Evolutionary conservation across 1,140 invertebrate genomes (phyloP).

Genomic region (Drosophila pseudoobscura): DNA sequence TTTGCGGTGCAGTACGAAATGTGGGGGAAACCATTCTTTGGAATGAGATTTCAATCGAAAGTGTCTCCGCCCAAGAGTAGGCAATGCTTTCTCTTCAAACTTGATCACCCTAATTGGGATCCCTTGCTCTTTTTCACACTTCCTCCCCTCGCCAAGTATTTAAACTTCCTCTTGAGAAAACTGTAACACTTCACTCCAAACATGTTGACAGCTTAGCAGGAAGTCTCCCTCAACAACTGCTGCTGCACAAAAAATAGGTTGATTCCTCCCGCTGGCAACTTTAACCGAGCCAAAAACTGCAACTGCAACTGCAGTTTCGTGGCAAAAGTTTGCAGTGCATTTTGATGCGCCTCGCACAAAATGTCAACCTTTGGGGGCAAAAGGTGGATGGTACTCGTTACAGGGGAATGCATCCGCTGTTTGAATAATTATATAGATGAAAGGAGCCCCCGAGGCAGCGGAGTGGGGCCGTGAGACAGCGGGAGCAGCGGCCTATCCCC

Average conservation of each 20-base stretch:
- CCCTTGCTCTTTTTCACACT: background rate
- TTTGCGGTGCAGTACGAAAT: constrained; percentile 5
- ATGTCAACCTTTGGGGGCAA: constrained; percentile 7
- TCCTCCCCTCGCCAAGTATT: constrained; percentile 37
- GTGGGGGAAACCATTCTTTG: background rate
- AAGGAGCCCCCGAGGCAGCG: constrained; percentile 20
- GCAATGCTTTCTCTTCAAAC: background rate
- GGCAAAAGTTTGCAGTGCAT: constrained; percentile 66
- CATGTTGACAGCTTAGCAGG: constrained; percentile 76
- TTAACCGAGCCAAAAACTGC: constrained; percentile 50
- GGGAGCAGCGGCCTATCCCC: constrained; percentile 10
- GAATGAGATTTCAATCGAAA: background rate
- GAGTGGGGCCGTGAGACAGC: constrained; percentile 10
- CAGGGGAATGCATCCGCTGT: constrained; percentile 19
- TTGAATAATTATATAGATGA: constrained; percentile 63
- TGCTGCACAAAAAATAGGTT: constrained; percentile 28
- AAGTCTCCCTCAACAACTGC: constrained; percentile 43
- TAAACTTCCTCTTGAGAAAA: constrained; percentile 46
- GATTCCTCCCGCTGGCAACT: constrained; percentile 45
- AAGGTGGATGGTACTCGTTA: constrained; percentile 18
- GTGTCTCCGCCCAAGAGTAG: constrained; percentile 3
- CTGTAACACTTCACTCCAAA: constrained; percentile 68
- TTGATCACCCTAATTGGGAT: background rate
- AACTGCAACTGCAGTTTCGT: constrained; percentile 46
- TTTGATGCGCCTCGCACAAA: constrained; percentile 59